Conservation (phyloP, 1,140 invertebrate genomes). For the Hesperophylax magnus region DNA sequence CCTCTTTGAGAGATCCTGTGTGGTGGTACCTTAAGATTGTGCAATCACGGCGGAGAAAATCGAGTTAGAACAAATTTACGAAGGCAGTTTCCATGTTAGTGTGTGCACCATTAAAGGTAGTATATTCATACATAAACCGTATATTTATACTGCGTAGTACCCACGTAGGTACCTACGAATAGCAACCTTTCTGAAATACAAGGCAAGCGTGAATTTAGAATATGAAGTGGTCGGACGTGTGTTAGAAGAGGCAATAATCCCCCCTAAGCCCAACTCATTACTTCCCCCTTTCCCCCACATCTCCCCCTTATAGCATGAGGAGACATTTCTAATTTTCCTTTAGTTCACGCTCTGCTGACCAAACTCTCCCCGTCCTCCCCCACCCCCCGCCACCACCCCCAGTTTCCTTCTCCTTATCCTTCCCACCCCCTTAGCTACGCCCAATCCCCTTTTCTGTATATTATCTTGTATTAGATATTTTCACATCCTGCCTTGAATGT, state of each 20-base stretch:
- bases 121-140: too few relatives aligned
- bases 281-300: constrained; percentile 3
- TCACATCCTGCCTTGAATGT: not conserved
- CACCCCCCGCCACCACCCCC: not conserved
- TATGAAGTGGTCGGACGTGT: constrained; percentile 53
- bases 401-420: not conserved
- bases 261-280: constrained; percentile 33
- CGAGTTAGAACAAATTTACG: constrained; percentile 35
- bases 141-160: not conserved
- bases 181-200: constrained; percentile 32
- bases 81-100: not conserved
- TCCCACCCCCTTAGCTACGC: constrained; percentile 2
- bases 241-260: constrained; percentile 49
- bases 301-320: constrained; percentile 32
- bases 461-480: constrained; percentile 3
- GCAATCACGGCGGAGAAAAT: constrained; percentile 19
- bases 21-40: not conserved
- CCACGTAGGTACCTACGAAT: not conserved
- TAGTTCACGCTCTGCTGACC: constrained; percentile 55
- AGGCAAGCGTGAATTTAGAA: constrained; percentile 54
- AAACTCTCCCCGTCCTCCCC: constrained; percentile 41
- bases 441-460: too few relatives aligned
- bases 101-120: not conserved
- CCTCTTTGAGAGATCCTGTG: too few relatives aligned
- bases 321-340: constrained; percentile 59